phyloP scores from a whole-genome alignment of 2,113 vertebrate species.

The mouse (Mus musculus) region GRCm39 chr10:46267001-46267500 shows the following conservation, averaged over 20 bases:
- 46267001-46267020: conserved; percentile 50
- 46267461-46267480: neutral
- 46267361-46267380: conserved; percentile 31
- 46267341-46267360: neutral
- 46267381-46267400: conserved; percentile 40
- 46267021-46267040: conserved; percentile 46
- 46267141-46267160: conserved; percentile 75
- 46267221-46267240: conserved; percentile 76
- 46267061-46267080: conserved; percentile 62
- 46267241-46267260: conserved; percentile 38
- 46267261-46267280: conserved; percentile 8
- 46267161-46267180: conserved; percentile 71
- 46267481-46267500: conserved; percentile 33
- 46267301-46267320: neutral
- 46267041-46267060: conserved; percentile 53
- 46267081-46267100: conserved; percentile 60
- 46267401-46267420: neutral
- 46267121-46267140: conserved; percentile 69
- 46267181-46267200: conserved; percentile 41
- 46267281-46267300: conserved; percentile 62
- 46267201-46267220: conserved; percentile 59
- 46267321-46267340: conserved; percentile 1
- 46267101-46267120: conserved; percentile 73
- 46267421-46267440: neutral
- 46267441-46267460: too few relatives aligned